Conservation (phyloP, 2,888 invertebrate species). For the Aproaerema taeniolella region DNA sequence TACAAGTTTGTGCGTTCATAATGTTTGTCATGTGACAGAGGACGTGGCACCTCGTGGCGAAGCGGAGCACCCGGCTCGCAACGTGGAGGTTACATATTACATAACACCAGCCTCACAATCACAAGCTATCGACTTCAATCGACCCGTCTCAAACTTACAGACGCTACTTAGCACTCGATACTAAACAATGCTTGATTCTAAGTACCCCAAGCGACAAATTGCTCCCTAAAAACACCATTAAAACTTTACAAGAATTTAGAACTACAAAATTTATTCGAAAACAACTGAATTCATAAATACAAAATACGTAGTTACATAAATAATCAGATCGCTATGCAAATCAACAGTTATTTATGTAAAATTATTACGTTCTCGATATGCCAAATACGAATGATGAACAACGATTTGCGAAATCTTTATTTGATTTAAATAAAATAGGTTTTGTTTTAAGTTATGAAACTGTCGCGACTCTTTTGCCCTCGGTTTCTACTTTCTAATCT, state of each 20-base stretch:
- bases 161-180: conserved; percentile 19
- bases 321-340: conserved; percentile 28
- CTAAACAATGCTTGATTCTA: conserved; percentile 36
- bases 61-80: conserved; percentile 28
- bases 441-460: conserved; percentile 24
- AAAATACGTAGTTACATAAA: conserved; percentile 20
- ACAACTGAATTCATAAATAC: conserved; percentile 20
- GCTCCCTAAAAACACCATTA: conserved; percentile 27
- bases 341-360: conserved; percentile 15
- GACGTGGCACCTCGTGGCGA: conserved; percentile 42
- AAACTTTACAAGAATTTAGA: conserved; percentile 22
- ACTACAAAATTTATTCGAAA: conserved; percentile 16
- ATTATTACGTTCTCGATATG: conserved; percentile 9
- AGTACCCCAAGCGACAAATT: conserved; percentile 17
- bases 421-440: conserved; percentile 1
- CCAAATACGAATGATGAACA: conserved; percentile 10
- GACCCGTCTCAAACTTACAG: background rate
- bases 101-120: conserved; percentile 25
- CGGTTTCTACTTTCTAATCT: conserved; percentile 66
- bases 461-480: conserved; percentile 39
- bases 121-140: background rate
- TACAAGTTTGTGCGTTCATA: too few species aligned
- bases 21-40: too few species aligned
- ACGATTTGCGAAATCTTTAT: conserved; percentile 15
- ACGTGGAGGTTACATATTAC: conserved; percentile 45